These are phyloP conservation scores for Cettia cetti DNA, from an alignment of 2,113 vertebrate genomes.

Conservation along the genomic window DNA sequence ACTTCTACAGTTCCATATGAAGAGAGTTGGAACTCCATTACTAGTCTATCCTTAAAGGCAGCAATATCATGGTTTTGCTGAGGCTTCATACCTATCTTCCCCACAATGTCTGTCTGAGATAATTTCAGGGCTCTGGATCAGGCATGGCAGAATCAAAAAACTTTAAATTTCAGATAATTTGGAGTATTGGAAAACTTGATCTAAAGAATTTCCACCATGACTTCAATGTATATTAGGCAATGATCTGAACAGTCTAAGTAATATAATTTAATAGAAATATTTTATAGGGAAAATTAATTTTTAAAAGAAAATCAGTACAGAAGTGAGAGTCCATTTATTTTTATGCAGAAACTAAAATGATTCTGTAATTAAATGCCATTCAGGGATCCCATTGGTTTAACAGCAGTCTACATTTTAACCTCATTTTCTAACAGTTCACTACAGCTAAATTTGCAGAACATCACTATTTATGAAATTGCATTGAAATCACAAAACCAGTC, in stretches of 20 bases:
- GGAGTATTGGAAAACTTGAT: not conserved
- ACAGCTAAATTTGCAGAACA: constrained; percentile 17
- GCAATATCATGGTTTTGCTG: not conserved
- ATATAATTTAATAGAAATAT: not conserved
- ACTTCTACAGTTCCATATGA: not conserved
- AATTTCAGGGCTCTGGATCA: not conserved
- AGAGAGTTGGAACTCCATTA: not conserved
- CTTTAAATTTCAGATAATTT: not conserved
- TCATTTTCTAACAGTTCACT: not conserved
- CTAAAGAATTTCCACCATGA: not conserved
- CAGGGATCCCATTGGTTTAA: not conserved
- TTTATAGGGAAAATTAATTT: not conserved
- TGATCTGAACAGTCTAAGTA: not conserved
- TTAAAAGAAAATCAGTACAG: not conserved
- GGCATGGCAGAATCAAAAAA: not conserved
- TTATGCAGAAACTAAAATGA: not conserved
- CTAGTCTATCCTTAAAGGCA: not conserved
- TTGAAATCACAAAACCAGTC: not conserved
- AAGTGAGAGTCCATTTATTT: not conserved
- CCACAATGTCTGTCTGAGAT: not conserved
- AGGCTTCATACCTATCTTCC: not conserved
- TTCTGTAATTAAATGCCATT: constrained; percentile 26
- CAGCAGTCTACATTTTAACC: not conserved
- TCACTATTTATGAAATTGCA: not conserved
- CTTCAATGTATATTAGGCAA: not conserved